Evolutionary conservation across 2,888 invertebrate species (phyloP).

Genomic region (Sesamia inferens): DNA sequence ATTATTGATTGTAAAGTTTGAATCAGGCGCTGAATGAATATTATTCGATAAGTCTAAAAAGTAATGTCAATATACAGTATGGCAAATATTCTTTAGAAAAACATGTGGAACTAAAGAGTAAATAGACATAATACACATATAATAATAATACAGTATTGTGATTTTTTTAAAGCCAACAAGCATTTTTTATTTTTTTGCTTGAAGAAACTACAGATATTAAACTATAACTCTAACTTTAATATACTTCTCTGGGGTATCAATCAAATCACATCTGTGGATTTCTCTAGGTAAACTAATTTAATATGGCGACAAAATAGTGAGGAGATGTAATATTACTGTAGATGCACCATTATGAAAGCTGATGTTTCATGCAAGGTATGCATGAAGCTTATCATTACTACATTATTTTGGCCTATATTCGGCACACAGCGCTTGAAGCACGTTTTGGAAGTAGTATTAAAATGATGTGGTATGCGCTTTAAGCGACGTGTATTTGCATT

Average conservation of each 20-base stretch:
- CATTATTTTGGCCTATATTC: background rate
- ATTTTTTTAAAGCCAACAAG: slow-evolving; percentile 18
- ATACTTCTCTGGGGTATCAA: background rate
- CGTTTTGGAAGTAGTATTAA: background rate
- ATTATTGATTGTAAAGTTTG: background rate
- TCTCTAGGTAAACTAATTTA: background rate
- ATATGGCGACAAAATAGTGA: slow-evolving; percentile 7
- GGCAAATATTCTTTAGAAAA: slow-evolving; percentile 15
- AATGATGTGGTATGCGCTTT: background rate
- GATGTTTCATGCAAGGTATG: background rate
- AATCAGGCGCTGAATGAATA: background rate
- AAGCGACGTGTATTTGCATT: background rate
- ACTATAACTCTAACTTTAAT: background rate
- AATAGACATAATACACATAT: slow-evolving; percentile 13
- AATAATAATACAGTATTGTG: slow-evolving; percentile 13
- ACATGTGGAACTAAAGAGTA: slow-evolving; percentile 10
- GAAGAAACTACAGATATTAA: slow-evolving; percentile 14
- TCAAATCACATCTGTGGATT: background rate
- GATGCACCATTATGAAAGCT: background rate
- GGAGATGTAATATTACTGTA: slow-evolving; percentile 16
- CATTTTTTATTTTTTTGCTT: slow-evolving; percentile 22
- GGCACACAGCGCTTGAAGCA: background rate
- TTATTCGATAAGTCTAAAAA: background rate
- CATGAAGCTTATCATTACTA: background rate
- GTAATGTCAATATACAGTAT: slow-evolving; percentile 12